Evolutionary conservation across 2,797 vertebrate species (phyloP).

Genomic region (Enteromius paludinosus): DNA sequence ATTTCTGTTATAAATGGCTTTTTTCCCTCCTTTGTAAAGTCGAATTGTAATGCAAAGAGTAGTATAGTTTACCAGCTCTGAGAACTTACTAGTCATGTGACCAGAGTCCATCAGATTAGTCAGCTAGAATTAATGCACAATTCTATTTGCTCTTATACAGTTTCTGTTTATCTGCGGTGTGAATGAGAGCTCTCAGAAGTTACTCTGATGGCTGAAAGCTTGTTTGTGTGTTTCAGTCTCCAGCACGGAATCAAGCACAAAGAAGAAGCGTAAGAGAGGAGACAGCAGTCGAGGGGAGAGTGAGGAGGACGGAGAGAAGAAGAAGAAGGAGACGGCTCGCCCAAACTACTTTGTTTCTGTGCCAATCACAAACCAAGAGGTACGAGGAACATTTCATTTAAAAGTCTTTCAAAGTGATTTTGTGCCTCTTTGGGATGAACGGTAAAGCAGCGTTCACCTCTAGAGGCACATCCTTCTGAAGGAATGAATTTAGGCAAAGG

Average conservation of each 20-base stretch:
- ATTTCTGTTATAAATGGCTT: no score
- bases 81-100: not conserved
- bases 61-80: not conserved
- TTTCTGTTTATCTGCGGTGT: not conserved
- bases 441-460: no score
- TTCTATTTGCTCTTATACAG: not conserved
- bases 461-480: no score
- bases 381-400: constrained; percentile 55
- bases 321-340: constrained; percentile 79
- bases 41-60: not conserved
- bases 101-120: not conserved
- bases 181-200: not conserved
- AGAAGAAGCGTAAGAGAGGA: constrained; percentile 76
- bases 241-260: constrained; percentile 66
- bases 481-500: no score
- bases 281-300: constrained; percentile 59
- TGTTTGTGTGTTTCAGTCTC: constrained; percentile 63
- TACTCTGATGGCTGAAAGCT: not conserved
- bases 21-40: not conserved
- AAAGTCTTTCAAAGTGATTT: no score
- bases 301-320: constrained; percentile 63
- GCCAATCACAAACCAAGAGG: constrained; percentile 90
- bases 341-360: constrained; percentile 96
- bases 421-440: no score
- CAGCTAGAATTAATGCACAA: not conserved